Conservation (phyloP, 2,888 invertebrate genomes). For the Agrotis clavis region DNA sequence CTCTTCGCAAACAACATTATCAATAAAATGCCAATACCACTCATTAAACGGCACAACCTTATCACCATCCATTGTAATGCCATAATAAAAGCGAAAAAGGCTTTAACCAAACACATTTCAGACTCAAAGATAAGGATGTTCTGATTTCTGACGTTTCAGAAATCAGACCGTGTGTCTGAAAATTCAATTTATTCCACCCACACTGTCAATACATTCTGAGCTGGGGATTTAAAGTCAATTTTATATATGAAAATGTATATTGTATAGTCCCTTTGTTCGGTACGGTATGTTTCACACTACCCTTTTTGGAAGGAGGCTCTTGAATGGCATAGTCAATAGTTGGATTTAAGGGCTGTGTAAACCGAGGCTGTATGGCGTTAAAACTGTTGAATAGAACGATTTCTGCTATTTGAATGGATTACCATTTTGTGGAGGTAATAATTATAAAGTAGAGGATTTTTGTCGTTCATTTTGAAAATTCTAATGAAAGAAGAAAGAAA, state of each 20-base stretch:
- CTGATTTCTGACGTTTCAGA: constrained; percentile 42
- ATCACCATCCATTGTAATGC: constrained; percentile 47
- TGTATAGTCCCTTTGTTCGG: constrained; percentile 49
- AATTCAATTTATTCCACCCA: constrained; percentile 80
- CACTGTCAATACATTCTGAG: constrained; percentile 72
- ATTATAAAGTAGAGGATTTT: background rate
- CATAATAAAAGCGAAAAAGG: constrained; percentile 51
- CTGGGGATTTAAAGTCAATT: constrained; percentile 81
- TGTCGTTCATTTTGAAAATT: background rate
- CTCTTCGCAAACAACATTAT: constrained; percentile 18
- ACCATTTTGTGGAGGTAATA: constrained; percentile 21
- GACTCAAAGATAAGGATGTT: constrained; percentile 42
- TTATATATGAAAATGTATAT: constrained; percentile 70
- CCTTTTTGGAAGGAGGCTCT: constrained; percentile 48
- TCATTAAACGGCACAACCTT: constrained; percentile 48
- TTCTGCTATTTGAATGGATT: constrained; percentile 45
- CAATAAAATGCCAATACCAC: constrained; percentile 37
- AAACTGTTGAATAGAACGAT: constrained; percentile 30
- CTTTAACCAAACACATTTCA: constrained; percentile 37
- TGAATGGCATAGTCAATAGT: constrained; percentile 48
- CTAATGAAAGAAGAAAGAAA: background rate
- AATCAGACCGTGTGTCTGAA: constrained; percentile 61
- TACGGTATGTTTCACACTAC: constrained; percentile 34
- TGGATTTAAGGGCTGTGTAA: constrained; percentile 45
- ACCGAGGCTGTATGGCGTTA: constrained; percentile 28